Evolutionary conservation across 2,888 invertebrate species (phyloP), one percentile per base, ranked within the genome.

Genomic region (Oscheius sp.): DNA sequence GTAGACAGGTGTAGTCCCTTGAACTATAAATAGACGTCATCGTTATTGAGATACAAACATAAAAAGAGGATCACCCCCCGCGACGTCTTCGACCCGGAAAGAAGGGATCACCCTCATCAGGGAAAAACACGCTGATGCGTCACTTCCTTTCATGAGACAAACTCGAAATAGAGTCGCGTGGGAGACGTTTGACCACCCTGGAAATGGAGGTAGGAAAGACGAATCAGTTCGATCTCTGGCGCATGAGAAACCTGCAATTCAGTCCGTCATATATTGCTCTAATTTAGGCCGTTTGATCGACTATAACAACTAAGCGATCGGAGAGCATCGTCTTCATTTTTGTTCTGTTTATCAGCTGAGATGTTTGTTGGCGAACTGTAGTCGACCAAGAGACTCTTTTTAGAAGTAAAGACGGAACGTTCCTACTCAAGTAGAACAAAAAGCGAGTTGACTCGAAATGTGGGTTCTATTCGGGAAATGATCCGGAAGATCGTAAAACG

Each of bases 201-300:
- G 41, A 6, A 3, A 41, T 17, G 4, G 41, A 47, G 24, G 20
- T 20, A 47, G 47, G 20, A 47, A 47, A 24, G 47, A 20, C 22
- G 47, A 47, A 22, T 20, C 47, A 9, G 47, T 2, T n/a, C 38
- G 36, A 57, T 57, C 57, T 57, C 36, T 57, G 57, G 36, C 54
- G 54, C 47, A 17, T 51, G 54, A 33, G 33, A 54, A 54, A 33
- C 33, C 54, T 54, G 54, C 54, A 54, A 54, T 54, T 33, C 12
- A 24, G 54, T 20, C 20, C 14, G 54, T 54, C 54, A 54, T 33
- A 47, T 47, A n/a, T 47, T 47, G 22, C 47, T 24, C 14, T 47
- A 24, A 47, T 47, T 41, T 41, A 20, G 47, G 14, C 54, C 36
- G 54, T 54, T 54, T 54, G 33, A 54, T 54, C 54, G 33, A 54